Evolutionary conservation across 2,888 invertebrate genomes (phyloP), one percentile per base, ranked within the genome.

Genomic region (Lycocerus yunnanus): DNA sequence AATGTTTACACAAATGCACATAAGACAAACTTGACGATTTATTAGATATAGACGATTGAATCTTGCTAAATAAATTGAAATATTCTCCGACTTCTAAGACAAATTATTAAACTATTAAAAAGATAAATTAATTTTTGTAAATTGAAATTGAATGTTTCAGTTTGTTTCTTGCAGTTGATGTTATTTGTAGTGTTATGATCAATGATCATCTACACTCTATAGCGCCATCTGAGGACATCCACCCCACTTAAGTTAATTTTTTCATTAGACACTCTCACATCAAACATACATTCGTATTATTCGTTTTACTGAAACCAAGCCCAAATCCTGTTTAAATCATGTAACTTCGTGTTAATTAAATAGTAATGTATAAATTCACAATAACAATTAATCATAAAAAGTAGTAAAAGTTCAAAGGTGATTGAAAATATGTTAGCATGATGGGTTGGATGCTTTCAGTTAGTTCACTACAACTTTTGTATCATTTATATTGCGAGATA

Each of bases 371-470:
- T 43, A 43, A 43, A 43, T 43, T 43, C 43, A 43, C 61, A 63
- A 63, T 63, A 63, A 63, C 61, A 63, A 63, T 63, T 20, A 63
- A 63, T 63, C 16, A 63, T 18, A 18, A 18, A 63, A 63, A 63
- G 20, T 20, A 20, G 61, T 63, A 63, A 71, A 71, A 72, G 71
- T 72, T 72, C 71, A 75, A 65, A 72, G 75, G 75, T 75, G 69
- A 75, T 66, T 68, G 58, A 68, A 75, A 72, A 72, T 74, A 70
- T 72, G 72, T 71, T 71, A 60, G 59, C 58, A 68, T 66, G 63
- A 71, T 67, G 27, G 63, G 71, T 58, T 11, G 43, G 72, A 72
- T 72, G 68, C 69, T 73, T 66, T 66, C 69, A 69, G 66, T 66
- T 73, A 69, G 66, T 70, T 70, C 43, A 73, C 69, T 69, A 69